Base-by-base conservation (phyloP, 2,797 vertebrate genomes). In the Lophius americanus region DNA sequence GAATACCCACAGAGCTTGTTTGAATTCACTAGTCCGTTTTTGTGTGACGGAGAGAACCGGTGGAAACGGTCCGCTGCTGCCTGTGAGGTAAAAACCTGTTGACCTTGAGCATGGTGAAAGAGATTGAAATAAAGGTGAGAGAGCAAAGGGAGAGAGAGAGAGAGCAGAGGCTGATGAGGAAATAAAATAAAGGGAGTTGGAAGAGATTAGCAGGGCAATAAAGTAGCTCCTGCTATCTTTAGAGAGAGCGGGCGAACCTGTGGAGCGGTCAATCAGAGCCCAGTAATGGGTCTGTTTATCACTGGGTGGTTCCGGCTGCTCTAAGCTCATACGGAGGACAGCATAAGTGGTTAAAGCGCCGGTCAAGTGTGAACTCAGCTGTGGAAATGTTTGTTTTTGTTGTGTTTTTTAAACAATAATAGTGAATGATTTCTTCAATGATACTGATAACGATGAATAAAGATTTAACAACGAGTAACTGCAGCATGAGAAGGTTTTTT, bases 201-300 rank as follows among this genome's bases (percentile, higher is more conserved):
- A 64, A 71, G 82, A 88, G 84, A 92, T 86, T 84, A 90, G 83
- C 75, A 6, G 66, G 59, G 61, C 79, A 86, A 81, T 88, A 88
- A 88, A 89, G 89, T 75, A 79, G 73, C 76, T 70, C 76, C 60
- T 77, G 77, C 75, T 89, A 90, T 89, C 88, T 90, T 78, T 76
- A 61, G 75, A 80, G 62, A 23, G 76, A 78, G 71, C 60, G 6
- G 79, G 70, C 51, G 65, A 73, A 75, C 51, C 72, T 65, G 79
- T 76, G 81, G 69, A 83, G 77, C 44, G 85, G 79, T 83, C 89
- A 86, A 81, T 91, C 87, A 78, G 46, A 75, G 47, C 76, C 60
- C 77, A 54, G 78, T 86, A 88, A 89, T 86, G 66, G 70, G 51
- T 65, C 81, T 83, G 72, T 89, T 89, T 89, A 85, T 89, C 85